phyloP scores from a whole-genome alignment of 2,888 invertebrate species.

The Lottia scabra region DNA sequence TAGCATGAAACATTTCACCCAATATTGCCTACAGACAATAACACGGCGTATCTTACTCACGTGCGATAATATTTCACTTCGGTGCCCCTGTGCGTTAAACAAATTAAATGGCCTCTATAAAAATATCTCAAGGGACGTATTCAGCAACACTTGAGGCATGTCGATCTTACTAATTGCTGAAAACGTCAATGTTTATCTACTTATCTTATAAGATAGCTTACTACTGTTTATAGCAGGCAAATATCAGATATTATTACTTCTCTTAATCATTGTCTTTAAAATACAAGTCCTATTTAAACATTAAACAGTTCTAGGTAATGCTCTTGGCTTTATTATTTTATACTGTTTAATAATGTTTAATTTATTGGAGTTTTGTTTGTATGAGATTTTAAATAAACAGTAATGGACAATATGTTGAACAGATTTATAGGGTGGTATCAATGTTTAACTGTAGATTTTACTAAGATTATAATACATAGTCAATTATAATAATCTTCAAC shows the following conservation, averaged over 20 bases:
- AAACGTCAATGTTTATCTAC: not conserved
- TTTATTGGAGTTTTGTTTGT: not conserved
- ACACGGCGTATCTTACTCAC: conserved; percentile 11
- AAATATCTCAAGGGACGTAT: conserved; percentile 10
- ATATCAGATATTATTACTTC: no score
- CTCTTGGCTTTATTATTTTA: not conserved
- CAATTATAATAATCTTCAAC: no score
- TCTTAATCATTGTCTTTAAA: no score
- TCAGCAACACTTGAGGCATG: conserved; percentile 8
- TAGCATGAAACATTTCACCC: conserved; percentile 8
- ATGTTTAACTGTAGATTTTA: no score
- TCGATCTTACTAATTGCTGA: conserved; percentile 13
- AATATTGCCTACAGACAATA: conserved; percentile 13
- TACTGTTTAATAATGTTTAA: not conserved
- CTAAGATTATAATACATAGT: no score
- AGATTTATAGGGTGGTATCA: not conserved
- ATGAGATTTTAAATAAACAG: not conserved
- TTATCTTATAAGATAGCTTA: not conserved
- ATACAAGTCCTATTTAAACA: no score
- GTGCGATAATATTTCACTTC: conserved; percentile 23
- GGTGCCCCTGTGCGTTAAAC: conserved; percentile 7
- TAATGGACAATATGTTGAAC: not conserved
- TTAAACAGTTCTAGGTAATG: not conserved
- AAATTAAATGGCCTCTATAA: conserved; percentile 16
- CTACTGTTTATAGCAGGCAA: not conserved